Evolutionary conservation across 1,140 invertebrate species (phyloP).

Genomic region (Archivesica marissinica): DNA sequence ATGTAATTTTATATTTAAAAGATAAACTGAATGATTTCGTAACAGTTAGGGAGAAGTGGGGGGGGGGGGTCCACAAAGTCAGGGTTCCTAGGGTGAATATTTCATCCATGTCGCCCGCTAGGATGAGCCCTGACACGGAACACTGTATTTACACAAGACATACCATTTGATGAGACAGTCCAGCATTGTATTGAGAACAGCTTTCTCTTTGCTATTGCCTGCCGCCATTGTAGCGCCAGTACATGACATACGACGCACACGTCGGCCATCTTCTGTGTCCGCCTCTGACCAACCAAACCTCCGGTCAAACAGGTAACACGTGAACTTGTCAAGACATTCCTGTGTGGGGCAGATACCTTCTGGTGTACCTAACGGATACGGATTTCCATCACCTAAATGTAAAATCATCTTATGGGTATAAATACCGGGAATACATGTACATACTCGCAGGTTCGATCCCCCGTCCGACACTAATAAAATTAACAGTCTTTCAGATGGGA

Average conservation of each 20-base stretch:
- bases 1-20: too few relatives aligned
- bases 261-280: slow-evolving; percentile 50
- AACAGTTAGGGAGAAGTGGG: too few relatives aligned
- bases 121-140: too few relatives aligned
- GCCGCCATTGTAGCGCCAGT: slow-evolving; percentile 48
- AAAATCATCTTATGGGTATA: too few relatives aligned
- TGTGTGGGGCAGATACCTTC: slow-evolving; percentile 44
- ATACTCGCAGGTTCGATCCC: too few relatives aligned
- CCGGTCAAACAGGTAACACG: slow-evolving; percentile 70
- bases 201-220: slow-evolving; percentile 55
- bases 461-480: too few relatives aligned
- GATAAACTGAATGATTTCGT: too few relatives aligned
- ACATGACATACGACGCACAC: slow-evolving; percentile 50
- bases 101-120: too few relatives aligned
- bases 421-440: too few relatives aligned
- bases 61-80: too few relatives aligned
- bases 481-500: too few relatives aligned
- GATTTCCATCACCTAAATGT: slow-evolving; percentile 61
- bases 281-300: slow-evolving; percentile 73
- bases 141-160: neutral
- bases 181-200: slow-evolving; percentile 50
- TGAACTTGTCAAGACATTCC: slow-evolving; percentile 56
- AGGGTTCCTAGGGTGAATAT: too few relatives aligned
- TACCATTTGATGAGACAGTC: slow-evolving; percentile 60
- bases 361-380: slow-evolving; percentile 44